Conservation (phyloP, 2,113 vertebrate genomes). For the Perca schrenkii region DNA sequence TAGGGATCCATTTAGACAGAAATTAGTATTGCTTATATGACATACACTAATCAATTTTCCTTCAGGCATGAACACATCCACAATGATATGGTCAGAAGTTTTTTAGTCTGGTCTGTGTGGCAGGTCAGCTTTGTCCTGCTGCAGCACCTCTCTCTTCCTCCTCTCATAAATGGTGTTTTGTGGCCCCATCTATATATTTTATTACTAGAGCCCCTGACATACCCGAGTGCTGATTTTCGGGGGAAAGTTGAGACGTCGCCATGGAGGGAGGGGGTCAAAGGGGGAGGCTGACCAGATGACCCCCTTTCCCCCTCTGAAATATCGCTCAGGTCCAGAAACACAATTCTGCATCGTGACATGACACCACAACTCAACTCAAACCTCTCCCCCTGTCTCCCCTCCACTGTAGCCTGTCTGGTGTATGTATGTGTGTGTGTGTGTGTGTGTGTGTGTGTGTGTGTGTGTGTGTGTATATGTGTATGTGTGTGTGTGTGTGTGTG, state of each 20-base stretch:
- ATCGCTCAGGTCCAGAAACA: conserved; percentile 86
- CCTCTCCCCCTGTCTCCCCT: conserved; percentile 37
- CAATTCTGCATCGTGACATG: conserved; percentile 86
- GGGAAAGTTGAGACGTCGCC: conserved; percentile 82
- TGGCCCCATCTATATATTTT: conserved; percentile 85
- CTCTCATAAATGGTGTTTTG: conserved; percentile 79
- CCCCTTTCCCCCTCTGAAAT: conserved; percentile 80
- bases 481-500: conserved; percentile 48
- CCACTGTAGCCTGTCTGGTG: conserved; percentile 66
- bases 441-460: conserved; percentile 53
- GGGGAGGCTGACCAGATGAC: conserved; percentile 81
- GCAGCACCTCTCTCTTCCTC: conserved; percentile 55
- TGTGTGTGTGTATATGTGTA: conserved; percentile 39
- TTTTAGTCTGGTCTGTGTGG: conserved; percentile 40
- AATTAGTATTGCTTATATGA: not conserved
- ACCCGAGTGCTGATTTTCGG: conserved; percentile 82
- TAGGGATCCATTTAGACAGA: not conserved
- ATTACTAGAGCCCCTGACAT: conserved; percentile 84
- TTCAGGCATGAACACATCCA: conserved; percentile 14
- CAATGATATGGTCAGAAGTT: conserved; percentile 6
- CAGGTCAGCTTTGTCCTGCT: conserved; percentile 44
- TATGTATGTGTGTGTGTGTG: conserved; percentile 49
- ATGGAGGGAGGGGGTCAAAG: conserved; percentile 78
- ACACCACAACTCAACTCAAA: conserved; percentile 76
- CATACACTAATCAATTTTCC: not conserved